These are phyloP conservation scores for Megalopta genalis DNA, from an alignment of 1,140 invertebrate species.

Conservation along the genomic window DNA sequence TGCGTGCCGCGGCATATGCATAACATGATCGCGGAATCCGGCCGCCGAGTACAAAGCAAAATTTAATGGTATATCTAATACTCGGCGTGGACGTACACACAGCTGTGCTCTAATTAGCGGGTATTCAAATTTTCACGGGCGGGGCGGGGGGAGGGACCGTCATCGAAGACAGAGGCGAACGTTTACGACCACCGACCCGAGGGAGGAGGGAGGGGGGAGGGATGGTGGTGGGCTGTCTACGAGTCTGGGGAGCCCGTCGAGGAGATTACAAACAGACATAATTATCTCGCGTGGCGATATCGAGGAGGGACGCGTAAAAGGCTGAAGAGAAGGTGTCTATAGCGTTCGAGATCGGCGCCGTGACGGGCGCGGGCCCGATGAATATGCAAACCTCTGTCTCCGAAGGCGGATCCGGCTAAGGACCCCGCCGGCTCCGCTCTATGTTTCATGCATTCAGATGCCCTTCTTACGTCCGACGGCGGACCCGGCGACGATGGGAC, in stretches of 20 bases:
- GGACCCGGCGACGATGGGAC: too few species aligned
- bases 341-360: conserved; percentile 46
- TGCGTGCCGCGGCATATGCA: conserved; percentile 16
- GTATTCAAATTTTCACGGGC: conserved; percentile 53
- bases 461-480: conserved; percentile 58
- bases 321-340: background rate
- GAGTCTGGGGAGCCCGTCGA: background rate
- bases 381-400: conserved; percentile 66
- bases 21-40: conserved; percentile 20
- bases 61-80: conserved; percentile 34
- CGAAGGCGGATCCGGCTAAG: background rate
- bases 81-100: background rate
- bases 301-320: conserved; percentile 11
- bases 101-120: conserved; percentile 37
- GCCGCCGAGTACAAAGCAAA: conserved; percentile 25
- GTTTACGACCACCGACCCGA: background rate
- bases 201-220: background rate
- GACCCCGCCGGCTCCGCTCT: conserved; percentile 21
- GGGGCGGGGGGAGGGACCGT: background rate
- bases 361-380: conserved; percentile 53
- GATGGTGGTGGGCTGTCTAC: too few species aligned
- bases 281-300: conserved; percentile 46
- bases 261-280: conserved; percentile 53
- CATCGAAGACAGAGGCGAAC: conserved; percentile 4
- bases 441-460: conserved; percentile 72